Conservation (phyloP, 2,888 invertebrate genomes). For the Drosophila melanosoma region DNA sequence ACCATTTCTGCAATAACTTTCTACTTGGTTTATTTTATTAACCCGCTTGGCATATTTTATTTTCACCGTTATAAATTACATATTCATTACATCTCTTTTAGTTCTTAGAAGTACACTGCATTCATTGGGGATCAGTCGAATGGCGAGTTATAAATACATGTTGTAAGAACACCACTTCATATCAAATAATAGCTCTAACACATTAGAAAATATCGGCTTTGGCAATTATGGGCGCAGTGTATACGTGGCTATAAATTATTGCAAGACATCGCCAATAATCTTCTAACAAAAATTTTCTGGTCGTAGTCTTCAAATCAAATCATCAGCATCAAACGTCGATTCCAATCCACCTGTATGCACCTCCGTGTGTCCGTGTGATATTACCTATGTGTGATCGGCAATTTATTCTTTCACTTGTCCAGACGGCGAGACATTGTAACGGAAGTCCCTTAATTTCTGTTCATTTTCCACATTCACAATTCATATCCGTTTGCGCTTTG, state of each 20-base stretch:
- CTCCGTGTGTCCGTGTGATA: background rate
- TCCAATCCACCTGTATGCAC: background rate
- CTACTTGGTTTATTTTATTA: background rate
- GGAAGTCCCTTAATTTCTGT: constrained; percentile 84
- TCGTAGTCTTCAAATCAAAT: too few relatives aligned
- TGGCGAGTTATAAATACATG: too few relatives aligned
- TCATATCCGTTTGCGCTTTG: constrained; percentile 76
- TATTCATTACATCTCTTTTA: too few relatives aligned
- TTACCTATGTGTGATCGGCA: constrained; percentile 30
- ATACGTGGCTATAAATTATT: too few relatives aligned
- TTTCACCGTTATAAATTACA: too few relatives aligned
- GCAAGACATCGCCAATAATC: too few relatives aligned
- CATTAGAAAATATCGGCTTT: too few relatives aligned
- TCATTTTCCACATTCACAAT: constrained; percentile 80
- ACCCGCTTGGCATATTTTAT: too few relatives aligned
- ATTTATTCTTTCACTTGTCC: constrained; percentile 67
- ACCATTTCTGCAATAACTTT: background rate
- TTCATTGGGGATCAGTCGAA: too few relatives aligned
- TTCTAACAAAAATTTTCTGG: too few relatives aligned
- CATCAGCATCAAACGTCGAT: background rate
- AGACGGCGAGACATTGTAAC: constrained; percentile 84
- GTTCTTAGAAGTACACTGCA: too few relatives aligned
- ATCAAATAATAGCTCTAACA: background rate
- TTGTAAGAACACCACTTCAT: background rate
- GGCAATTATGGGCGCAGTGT: too few relatives aligned